These are phyloP conservation scores for Drosophila lutescens DNA, from an alignment of 2,888 invertebrate species.

Conservation along the genomic window DNA sequence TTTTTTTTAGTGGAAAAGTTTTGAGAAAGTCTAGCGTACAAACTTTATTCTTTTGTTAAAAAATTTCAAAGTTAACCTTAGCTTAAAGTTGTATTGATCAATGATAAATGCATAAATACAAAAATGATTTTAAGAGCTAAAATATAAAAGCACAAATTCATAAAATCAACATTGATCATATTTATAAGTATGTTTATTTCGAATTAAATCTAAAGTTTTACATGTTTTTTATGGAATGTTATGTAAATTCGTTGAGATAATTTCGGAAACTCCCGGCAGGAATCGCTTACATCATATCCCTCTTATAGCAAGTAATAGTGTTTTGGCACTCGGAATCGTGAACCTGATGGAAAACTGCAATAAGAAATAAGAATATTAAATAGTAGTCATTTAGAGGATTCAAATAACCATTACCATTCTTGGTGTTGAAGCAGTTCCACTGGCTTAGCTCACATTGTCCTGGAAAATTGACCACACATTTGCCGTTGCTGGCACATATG, in stretches of 20 bases:
- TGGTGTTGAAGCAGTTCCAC: conserved; percentile 74
- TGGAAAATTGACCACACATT: conserved; percentile 65
- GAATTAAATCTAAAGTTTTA: background rate
- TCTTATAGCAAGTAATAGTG: conserved; percentile 59
- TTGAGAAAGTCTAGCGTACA: too few species aligned
- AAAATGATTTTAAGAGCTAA: too few species aligned
- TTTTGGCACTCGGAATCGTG: conserved; percentile 65
- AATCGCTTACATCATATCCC: conserved; percentile 46
- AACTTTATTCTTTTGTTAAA: too few species aligned
- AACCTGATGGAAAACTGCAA: conserved; percentile 63
- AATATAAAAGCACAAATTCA: too few species aligned
- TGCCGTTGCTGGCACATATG: conserved; percentile 67
- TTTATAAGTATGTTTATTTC: background rate
- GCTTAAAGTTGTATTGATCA: too few species aligned
- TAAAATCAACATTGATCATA: too few species aligned
- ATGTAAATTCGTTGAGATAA: background rate
- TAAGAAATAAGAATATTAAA: background rate
- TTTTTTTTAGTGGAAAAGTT: too few species aligned
- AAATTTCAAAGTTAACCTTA: too few species aligned
- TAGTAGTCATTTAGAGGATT: too few species aligned
- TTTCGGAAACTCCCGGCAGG: too few species aligned
- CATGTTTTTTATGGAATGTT: background rate
- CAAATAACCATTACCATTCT: conserved; percentile 55
- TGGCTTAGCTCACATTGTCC: conserved; percentile 67
- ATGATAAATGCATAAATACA: too few species aligned